Evolutionary conservation across 2,888 invertebrate genomes (phyloP), one percentile per base, ranked within the genome.

Genomic region (Macrophya annulata): DNA sequence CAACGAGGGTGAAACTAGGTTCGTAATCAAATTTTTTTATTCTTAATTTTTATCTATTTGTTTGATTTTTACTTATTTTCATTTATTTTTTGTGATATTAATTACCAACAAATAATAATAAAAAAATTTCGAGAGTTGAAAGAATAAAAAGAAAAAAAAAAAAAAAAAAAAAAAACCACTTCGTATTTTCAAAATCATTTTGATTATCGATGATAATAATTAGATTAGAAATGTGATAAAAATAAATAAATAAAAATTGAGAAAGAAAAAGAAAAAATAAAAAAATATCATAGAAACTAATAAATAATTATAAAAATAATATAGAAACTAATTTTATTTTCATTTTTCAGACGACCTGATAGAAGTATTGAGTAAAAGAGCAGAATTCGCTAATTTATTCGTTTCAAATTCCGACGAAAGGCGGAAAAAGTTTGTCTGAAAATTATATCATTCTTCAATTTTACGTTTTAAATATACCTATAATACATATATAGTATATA

Each of bases 341-440:
- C 87, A 86, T 89, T 84, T 92, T 94, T 72, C 94, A 96, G 96
- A 96, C 89, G 95, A 96, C 86, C 96, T 96, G 90, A 91, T 95
- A 48, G 92, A 93, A 4, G 96, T 94, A 89, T 95, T 96, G 0
- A 94, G 95, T 89, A 95, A 95, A 90, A 95, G 95, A 88, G 90
- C 95, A 0, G 96, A 96, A 86, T 95, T 95, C 87, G 92, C 95
- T 2, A 95, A 95, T 90, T 90, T 96, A 40, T 96, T 96, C 93
- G 93, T 86, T 25, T 89, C 87, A 12, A 90, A 84, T 84, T 86
- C 86, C 76, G 91, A 92, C 83, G 89, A 88, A 48, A 90, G 89
- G 79, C 90, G 90, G 85, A 90, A 91, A 85, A 93, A 93, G 88
- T 89, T 89, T 88, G 93, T 93, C 91, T 93, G 93, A 93, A 92